Evolutionary conservation across 2,797 vertebrate species (phyloP).

Genomic region (Schizopygopsis pylzovi): DNA sequence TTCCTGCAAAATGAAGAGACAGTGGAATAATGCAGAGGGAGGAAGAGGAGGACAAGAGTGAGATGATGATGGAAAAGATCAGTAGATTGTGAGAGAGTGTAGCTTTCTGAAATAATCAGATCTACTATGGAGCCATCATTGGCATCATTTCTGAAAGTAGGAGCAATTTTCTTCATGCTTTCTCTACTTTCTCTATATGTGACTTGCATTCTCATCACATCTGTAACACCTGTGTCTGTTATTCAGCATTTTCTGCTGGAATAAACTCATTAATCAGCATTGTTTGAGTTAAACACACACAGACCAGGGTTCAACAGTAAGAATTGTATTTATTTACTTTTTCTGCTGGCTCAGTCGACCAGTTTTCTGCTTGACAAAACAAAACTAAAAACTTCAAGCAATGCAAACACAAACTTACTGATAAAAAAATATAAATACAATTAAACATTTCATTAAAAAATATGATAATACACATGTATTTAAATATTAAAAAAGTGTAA

Average conservation of each 20-base stretch:
- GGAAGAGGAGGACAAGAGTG: conserved; percentile 32
- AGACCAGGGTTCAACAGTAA: neutral
- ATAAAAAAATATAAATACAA: neutral
- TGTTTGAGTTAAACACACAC: neutral
- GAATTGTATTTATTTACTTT: neutral
- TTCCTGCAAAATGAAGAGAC: conserved; percentile 35
- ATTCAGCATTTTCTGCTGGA: neutral
- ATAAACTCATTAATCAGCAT: conserved; percentile 1
- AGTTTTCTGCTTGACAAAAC: too few species aligned
- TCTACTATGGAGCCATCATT: conserved; percentile 16
- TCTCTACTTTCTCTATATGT: neutral
- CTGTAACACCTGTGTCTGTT: neutral
- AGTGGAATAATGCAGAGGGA: neutral
- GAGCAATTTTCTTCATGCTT: conserved; percentile 15
- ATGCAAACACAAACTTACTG: neutral
- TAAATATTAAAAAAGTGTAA: neutral
- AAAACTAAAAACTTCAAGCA: neutral
- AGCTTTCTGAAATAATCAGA: conserved; percentile 1
- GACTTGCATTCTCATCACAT: conserved; percentile 3
- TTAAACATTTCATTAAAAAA: too few species aligned
- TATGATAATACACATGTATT: neutral
- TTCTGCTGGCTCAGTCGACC: too few species aligned
- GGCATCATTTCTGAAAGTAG: conserved; percentile 14
- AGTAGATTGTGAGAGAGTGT: conserved; percentile 11
- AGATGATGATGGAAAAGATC: conserved; percentile 9